Evolutionary conservation across 2,113 vertebrate genomes (phyloP), one percentile per base, ranked within the genome.

Genomic region (Ptilorrhoa leucosticta): DNA sequence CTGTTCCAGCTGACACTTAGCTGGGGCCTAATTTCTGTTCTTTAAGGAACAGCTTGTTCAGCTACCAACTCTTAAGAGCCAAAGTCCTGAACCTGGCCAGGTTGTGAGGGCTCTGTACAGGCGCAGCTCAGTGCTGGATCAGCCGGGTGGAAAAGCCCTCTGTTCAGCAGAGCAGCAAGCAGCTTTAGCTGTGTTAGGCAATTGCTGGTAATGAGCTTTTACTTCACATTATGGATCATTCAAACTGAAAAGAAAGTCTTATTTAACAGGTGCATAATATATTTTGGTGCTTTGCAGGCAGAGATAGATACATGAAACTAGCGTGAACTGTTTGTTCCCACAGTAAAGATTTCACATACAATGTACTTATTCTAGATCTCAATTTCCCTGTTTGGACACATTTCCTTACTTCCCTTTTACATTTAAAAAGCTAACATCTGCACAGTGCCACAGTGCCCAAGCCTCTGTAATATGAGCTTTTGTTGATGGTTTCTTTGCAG

Each of bases 401-500:
- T 35, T 70, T 66, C 73, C 47, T 57, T 63, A 17, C 22, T 15
- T 22, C 15, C 20, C 27, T 51, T 44, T 37, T 44, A 37, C 40
- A 31, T 18, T 27, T 57, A 31, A 75, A 31, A n/a, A 75, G 44
- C 44, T 54, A 17, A 47, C 42, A 16, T 12, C 37, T 24, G 30
- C 37, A 18, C 19, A n/a, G 37, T 6, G 13, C 51, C 35, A 23
- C 48, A 17, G 27, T 14, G 24, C 17, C 44, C 26, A 10, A 13
- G 27, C 11, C 6, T 12, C 42, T 24, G 15, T 51, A 64, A 22
- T 1, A 8, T 0, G 11, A 40, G 13, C 40, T 65, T 13, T 5
- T 91, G 66, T 19, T 72, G 58, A 11, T 73, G 69, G 31, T 94
- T 84, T 95, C n/a, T 77, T 76, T 95, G 95, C 91, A 99, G 99